Base-by-base conservation (phyloP, 2,113 vertebrate species). In the Misgurnus anguillicaudatus region DNA sequence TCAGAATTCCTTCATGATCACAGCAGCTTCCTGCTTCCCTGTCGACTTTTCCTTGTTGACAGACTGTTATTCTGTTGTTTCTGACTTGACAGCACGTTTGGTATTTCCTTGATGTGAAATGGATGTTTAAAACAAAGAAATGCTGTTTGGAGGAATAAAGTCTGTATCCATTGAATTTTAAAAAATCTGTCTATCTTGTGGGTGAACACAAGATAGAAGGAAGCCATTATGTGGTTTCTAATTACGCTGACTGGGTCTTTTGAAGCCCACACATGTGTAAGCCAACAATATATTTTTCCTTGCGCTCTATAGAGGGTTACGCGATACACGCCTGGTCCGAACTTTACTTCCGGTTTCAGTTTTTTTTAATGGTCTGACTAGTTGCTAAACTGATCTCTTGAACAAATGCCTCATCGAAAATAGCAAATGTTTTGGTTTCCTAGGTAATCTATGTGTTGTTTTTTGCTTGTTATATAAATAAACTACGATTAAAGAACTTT, bases 81-180 rank as follows among this genome's bases (percentile, higher is more conserved):
- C 51, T 31, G 45, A 75, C 61, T 70, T 78, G 55, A 71, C 48
- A 51, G 55, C 21, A 5, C 53, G n/a, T 42, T 65, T 84, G 82
- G 75, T 74, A 75, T 84, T 80, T 77, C 36, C 61, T 67, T 60
- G 47, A 21, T 65, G 19, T 6, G 9, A 19, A 14, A 48, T 68
- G 4, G 6, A 7, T 70, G 47, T 53, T 64, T 57, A 42, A 66
- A 13, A 70, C 45, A 51, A 31, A 31, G 24, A 31, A 31, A 79
- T 60, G 69, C 55, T 61, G 57, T 57, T 69, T 63, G 13, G 21
- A 69, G 17, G 3, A 57, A 57, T 7, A 9, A 7, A 51, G 47
- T 10, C 1, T 57, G 17, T 19, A 17, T 19, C 17, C 2, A 19
- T 5, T 57, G 6, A 17, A 17, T 57, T 57, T 57, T 13, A 19